Evolutionary conservation across 2,113 vertebrate genomes (phyloP).

Genomic region (Balaeniceps rex): DNA sequence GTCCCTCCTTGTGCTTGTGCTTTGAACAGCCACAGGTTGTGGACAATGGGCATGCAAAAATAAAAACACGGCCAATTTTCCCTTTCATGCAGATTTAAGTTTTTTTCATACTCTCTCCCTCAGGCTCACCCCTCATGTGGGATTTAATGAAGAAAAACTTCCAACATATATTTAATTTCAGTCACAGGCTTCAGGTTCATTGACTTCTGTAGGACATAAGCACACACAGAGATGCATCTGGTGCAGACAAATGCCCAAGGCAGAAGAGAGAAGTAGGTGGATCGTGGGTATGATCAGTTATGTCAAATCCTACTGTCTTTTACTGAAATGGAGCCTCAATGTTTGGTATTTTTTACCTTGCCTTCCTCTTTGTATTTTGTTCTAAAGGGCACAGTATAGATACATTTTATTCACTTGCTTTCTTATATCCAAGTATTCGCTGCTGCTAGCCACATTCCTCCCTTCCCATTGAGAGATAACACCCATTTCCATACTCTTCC

Average conservation of each 20-base stretch:
- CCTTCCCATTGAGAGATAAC: conserved; percentile 35
- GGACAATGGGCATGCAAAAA: not conserved
- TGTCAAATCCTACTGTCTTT: not conserved
- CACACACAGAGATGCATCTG: not conserved
- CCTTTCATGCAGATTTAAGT: not conserved
- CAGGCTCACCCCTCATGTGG: not conserved
- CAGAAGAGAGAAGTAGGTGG: not conserved
- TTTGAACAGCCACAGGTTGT: not conserved
- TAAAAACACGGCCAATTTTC: not conserved
- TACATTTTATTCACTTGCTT: not conserved
- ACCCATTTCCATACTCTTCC: conserved; percentile 12
- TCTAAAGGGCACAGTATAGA: not conserved
- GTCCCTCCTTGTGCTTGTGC: not conserved
- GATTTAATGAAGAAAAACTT: not conserved
- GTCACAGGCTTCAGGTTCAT: not conserved
- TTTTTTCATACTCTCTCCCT: not conserved
- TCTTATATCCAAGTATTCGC: not conserved
- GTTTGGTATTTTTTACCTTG: not conserved
- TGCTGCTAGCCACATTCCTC: conserved; percentile 22
- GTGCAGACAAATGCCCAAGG: not conserved
- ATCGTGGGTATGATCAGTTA: not conserved
- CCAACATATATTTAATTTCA: not conserved
- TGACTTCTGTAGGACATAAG: not conserved
- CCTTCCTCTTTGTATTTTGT: not conserved
- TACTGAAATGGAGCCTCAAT: not conserved